phyloP scores from a whole-genome alignment of 2,888 invertebrate genomes.

The Julus scandinavius region DNA sequence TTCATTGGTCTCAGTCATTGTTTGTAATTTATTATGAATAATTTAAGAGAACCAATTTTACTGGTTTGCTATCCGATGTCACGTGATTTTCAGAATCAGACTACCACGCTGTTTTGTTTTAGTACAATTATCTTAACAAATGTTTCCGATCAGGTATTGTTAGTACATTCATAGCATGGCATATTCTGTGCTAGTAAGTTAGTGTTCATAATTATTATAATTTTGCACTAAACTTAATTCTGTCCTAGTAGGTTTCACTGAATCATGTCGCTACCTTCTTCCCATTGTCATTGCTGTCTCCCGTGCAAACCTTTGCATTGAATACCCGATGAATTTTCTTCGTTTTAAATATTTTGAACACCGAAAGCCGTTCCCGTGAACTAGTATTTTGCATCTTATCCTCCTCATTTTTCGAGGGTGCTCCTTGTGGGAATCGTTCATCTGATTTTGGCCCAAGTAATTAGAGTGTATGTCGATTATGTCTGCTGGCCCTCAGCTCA shows the following conservation, averaged over 20 bases:
- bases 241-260: not conserved
- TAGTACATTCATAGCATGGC: not conserved
- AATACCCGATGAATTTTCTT: not conserved
- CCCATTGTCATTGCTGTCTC: not conserved
- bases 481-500: conserved; percentile 12
- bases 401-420: not conserved
- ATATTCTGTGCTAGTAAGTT: not conserved
- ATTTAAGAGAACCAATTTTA: not conserved
- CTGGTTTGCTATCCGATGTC: not conserved
- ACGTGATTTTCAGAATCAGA: not conserved
- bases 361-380: not conserved
- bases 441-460: not conserved
- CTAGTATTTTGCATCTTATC: not conserved
- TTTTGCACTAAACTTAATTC: not conserved
- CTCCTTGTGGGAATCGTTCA: not conserved
- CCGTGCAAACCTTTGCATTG: not conserved
- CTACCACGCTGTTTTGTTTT: not conserved
- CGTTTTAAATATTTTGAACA: not conserved
- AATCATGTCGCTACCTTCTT: not conserved
- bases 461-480: conserved; percentile 2
- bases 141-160: not conserved
- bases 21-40: not conserved
- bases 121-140: not conserved
- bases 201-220: not conserved
- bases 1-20: conserved; percentile 11